Percentiles rank a stretch among this genome's conserved stretches.
Conservation (phyloP, 1,140 invertebrate genomes). For the Brachionus plicatilis region DNA sequence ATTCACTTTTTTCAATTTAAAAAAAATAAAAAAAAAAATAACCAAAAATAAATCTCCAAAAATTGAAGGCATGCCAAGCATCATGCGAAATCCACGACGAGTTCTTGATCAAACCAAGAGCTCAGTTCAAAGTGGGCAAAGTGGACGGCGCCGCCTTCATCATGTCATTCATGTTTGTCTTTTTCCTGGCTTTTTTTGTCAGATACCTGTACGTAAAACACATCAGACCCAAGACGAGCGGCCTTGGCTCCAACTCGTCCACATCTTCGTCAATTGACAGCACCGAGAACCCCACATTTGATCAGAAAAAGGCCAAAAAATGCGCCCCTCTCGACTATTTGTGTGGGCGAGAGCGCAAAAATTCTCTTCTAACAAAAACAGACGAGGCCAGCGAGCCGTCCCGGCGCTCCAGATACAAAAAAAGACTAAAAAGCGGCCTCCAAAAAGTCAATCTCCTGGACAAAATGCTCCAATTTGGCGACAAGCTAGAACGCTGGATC, state of each 20-base stretch:
- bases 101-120: neutral
- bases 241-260: neutral
- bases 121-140: neutral
- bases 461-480: conserved; percentile 3
- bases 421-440: neutral
- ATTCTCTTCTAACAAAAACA: neutral
- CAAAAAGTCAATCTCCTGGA: conserved; percentile 2
- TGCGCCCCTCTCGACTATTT: neutral
- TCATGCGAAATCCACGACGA: conserved; percentile 16
- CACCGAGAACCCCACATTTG: neutral
- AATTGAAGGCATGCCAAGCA: neutral
- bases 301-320: neutral
- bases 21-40: neutral
- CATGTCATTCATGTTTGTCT: neutral
- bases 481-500: conserved; percentile 14
- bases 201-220: neutral
- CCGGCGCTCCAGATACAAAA: neutral
- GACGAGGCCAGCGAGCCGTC: neutral
- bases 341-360: neutral
- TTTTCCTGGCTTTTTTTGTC: neutral
- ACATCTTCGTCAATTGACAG: neutral
- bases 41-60: neutral
- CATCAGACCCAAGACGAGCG: neutral
- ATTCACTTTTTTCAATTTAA: too few relatives aligned
- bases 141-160: neutral